Evolutionary conservation across 2,888 invertebrate genomes (phyloP), one percentile per base, ranked within the genome.

Genomic region (Pseudococcus viburni): DNA sequence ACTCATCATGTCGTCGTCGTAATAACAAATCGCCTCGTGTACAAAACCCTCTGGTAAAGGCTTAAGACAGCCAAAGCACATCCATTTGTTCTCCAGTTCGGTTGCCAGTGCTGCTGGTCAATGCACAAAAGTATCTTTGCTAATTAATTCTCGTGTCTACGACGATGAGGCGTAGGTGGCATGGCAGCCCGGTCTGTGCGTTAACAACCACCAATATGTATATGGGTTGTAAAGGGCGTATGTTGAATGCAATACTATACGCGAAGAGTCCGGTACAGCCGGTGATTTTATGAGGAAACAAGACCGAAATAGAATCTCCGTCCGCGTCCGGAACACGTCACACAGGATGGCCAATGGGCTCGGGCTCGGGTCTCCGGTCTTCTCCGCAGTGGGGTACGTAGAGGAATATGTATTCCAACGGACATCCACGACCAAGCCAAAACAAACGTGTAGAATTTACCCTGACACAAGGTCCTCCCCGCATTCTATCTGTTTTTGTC

Each of bases 141-240:
- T 87, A 87, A 87, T 87, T 87, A 87, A 87, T 87, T 87, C 80
- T 48, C 73, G 22, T 73, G 87, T 87, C 80, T 39, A 77, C 11
- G 22, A 17, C 39, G 77, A 12, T 33, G 77, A 15, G 22, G 17
- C 17, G 22, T 33, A 33, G 26, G 39, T 22, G 22, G 64, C 7
- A 12, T 19, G 64, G 26, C 26, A 3, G 26, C 26, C 1, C 26
- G 26, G 26, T 33, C 26, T 33, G 26, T 19, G 19, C 64, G 0
- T 51, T 51, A 64, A 64, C 19, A 22, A 64, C 64, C 8, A 19
- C 64, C 64, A 64, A 64, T 64, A 64, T 64, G 77, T 77, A 39
- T 77, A 73, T 12, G 17, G 64, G 19, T 22, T 77, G 77, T 39
- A 77, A 22, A 64, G 64, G 64, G 64, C 77, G 39, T 77, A 77